Percentiles rank a stretch among this genome's conserved stretches.
phyloP scores from a whole-genome alignment of 2,797 vertebrate species.

The Mastacembelus armatus region DNA sequence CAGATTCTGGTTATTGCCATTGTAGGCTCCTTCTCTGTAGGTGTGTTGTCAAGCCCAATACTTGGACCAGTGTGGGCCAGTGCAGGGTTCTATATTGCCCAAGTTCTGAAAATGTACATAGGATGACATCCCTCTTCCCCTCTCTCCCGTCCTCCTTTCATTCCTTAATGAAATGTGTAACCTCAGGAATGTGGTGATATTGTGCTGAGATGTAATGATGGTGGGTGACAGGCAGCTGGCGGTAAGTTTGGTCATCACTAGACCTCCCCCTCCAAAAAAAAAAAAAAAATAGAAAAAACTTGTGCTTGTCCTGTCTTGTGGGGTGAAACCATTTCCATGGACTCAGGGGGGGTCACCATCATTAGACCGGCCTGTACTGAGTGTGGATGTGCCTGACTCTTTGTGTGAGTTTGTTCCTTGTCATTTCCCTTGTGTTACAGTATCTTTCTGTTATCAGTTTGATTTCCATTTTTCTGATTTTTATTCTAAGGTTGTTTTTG shows the following conservation, averaged over 20 bases:
- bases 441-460: conserved; percentile 73
- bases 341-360: conserved; percentile 80
- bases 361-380: conserved; percentile 77
- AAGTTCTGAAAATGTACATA: conserved; percentile 61
- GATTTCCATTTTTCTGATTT: conserved; percentile 53
- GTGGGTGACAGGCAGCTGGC: conserved; percentile 79
- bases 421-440: conserved; percentile 70
- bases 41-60: conserved; percentile 60
- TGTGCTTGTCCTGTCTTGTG: conserved; percentile 74
- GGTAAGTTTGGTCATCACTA: conserved; percentile 84
- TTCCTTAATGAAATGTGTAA: conserved; percentile 75
- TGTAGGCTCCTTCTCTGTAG: conserved; percentile 59
- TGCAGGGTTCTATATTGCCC: conserved; percentile 58
- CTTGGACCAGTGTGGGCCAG: conserved; percentile 66
- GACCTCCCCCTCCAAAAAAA: conserved; percentile 65
- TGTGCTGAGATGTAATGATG: conserved; percentile 86
- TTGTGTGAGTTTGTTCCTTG: conserved; percentile 61
- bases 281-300: conserved; percentile 28
- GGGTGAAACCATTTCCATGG: conserved; percentile 71
- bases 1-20: conserved; percentile 48
- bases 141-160: conserved; percentile 45
- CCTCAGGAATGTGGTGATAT: conserved; percentile 80
- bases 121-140: conserved; percentile 56
- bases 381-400: conserved; percentile 56
- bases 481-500: conserved; percentile 49